Evolutionary conservation across 2,888 invertebrate genomes (phyloP), one percentile per base, ranked within the genome.

Genomic region (Cenopis cana): DNA sequence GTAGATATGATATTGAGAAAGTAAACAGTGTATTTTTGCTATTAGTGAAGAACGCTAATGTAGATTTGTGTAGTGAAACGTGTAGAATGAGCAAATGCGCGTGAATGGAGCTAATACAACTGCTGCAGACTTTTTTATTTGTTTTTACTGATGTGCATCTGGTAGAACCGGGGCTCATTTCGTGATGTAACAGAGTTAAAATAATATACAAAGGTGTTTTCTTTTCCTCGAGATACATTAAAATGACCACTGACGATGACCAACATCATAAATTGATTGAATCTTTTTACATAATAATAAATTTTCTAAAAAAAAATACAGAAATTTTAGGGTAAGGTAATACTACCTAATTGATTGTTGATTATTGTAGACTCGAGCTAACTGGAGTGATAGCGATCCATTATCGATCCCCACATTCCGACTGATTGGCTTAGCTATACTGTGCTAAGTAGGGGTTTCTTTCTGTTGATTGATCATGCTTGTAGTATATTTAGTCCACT

Each of bases 391-490:
- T 33, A 64, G 57, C 14, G 36, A 64, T 41, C 41, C 57, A 61
- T 69, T 81, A 82, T 82, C 74, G 81, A 83, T 83, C 78, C 76
- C 70, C 67, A 76, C 78, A 79, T 82, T 77, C 76, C 77, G 67
- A 75, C 76, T 76, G 77, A 78, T 78, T 76, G 79, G 76, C 79
- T 78, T 79, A 73, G 69, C 17, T 57, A n/a, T n/a, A 11, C 18
- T 33, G 18, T 41, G 50, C 62, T 56, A 38, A 64, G 18, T 52
- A 52, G n/a, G 29, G 60, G 41, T 54, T 52, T 46, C 38, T 55
- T 12, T 8, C 12, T 59, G 12, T 38, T 59, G 14, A 18, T 38
- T 59, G 41, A 59, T 41, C 18, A 59, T 18, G 38, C 12, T 11
- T 24, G 0, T 29, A 24, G 24, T n/a, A 14, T 8, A 54, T 6